Base-by-base conservation (phyloP, 1,140 invertebrate genomes). In the Drosophila trapezifrons region DNA sequence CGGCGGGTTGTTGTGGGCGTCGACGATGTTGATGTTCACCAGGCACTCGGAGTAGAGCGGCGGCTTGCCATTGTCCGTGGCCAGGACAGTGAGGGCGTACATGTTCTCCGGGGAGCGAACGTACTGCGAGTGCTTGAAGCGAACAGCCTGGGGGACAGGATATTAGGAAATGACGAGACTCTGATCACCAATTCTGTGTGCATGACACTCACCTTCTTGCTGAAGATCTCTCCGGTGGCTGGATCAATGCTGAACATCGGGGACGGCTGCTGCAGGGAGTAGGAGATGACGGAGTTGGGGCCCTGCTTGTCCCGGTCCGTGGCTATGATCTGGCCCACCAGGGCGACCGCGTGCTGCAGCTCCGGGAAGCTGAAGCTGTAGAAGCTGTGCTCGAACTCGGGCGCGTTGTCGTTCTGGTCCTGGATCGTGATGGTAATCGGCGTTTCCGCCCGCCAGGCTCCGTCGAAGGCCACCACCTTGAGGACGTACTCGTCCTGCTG, bases 321-420 rank as follows among this genome's bases (percentile, higher is more conserved):
- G 3, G 98, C 98, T 17, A 95, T 94, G 0, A 99, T 97, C 93
- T 97, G 96, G 5, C 98, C 97, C 18, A 98, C 96, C 92, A 96
- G 95, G 1, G 96, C 95, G 37, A 96, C 94, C 47, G 94, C 94
- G 52, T 94, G 93, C 90, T 97, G 96, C 8, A 97, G 93, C 91
- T 98, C 97, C 0, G 97, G 96, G 66, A 99, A 96, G 90, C 98
- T 97, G 85, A 98, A 98, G 80, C 95, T 96, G 85, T 98, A 98
- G 69, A 94, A 96, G 1, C 95, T 95, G 81, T 97, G 94, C 76
- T 97, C 96, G 89, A 98, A 99, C 92, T 97, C 96, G 0, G 98
- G 98, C 0, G 97, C 95, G 91, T 98, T 98, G 90, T 99, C 98
- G 92, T 99, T 99, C 78, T 98, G 96, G 93, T 99, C 98, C 92